Conservation (phyloP, 2,888 invertebrate species). For the Eilema griseolum region DNA sequence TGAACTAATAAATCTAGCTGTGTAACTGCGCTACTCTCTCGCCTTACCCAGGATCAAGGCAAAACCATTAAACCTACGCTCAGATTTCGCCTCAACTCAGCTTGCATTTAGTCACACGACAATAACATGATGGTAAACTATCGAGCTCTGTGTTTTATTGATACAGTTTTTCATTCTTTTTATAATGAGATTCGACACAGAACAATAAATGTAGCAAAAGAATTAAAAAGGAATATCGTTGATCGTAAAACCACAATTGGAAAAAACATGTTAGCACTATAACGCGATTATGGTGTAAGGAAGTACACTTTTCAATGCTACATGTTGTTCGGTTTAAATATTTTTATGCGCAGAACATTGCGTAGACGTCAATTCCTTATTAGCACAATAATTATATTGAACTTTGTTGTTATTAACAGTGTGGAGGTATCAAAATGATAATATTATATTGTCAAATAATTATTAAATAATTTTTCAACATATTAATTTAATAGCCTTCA, state of each 20-base stretch:
- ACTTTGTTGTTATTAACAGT: conserved; percentile 34
- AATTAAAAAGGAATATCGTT: conserved; percentile 38
- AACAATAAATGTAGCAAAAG: conserved; percentile 31
- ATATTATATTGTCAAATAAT: neutral
- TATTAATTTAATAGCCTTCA: neutral
- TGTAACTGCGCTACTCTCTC: conserved; percentile 70
- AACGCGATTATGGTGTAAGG: conserved; percentile 38
- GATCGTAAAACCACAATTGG: conserved; percentile 40
- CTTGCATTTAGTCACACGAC: conserved; percentile 63
- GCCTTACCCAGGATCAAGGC: conserved; percentile 76
- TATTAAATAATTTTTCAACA: neutral
- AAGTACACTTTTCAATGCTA: conserved; percentile 41
- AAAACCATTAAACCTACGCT: conserved; percentile 78
- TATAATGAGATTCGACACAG: conserved; percentile 28
- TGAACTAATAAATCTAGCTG: conserved; percentile 85
- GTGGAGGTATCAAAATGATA: conserved; percentile 41
- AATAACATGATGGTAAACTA: conserved; percentile 45
- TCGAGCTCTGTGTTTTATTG: conserved; percentile 38
- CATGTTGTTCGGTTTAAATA: conserved; percentile 44
- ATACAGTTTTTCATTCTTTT: conserved; percentile 41
- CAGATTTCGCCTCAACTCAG: conserved; percentile 65
- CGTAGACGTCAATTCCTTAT: conserved; percentile 42
- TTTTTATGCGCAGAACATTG: conserved; percentile 59
- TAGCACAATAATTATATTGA: conserved; percentile 38
- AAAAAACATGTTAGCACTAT: conserved; percentile 46